Evolutionary conservation across 2,113 vertebrate genomes (phyloP), one percentile per base, ranked within the genome.

Genomic region (Hemiscyllium ocellatum): DNA sequence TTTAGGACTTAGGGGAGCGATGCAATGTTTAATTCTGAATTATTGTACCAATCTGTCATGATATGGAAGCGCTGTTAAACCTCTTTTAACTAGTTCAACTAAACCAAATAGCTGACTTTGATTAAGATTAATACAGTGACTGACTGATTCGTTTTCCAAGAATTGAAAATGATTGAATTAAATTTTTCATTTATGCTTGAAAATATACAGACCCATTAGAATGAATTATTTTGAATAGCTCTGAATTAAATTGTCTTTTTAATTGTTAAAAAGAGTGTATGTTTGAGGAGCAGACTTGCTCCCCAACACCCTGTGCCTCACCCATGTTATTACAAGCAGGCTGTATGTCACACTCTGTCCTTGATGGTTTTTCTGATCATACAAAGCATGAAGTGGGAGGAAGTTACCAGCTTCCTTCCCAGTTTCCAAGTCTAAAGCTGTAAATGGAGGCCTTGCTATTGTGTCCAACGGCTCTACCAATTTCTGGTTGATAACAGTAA

Each of bases 21-120:
- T 52, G 87, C 15, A 72, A 50, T 70, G 52, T 95, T 95, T 52
- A 95, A 66, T 68, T 95, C 69, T 52, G 42, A 70, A 95, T 70
- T 42, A 47, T 70, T 94, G 68, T 72, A 72, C 47, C 69, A 95
- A 29, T 33, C 26, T 47, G 13, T 52, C 72, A 52, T 76, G 6
- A 72, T 33, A 4, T 42, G 22, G 15, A 72, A 47, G 47, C 50
- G 37, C 69, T 52, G 42, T 26, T 52, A 50, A 95, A 76, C 66
- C 47, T 72, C 69, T 52, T 29, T 76, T 52, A 72, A 93, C 20
- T 50, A 95, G 66, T 95, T 95, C n/a, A 19, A 95, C 20, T 52
- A 13, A 76, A 52, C 94, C 26, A 95, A 95, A 72, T 69, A 69
- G 26, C 15, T 76, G 47, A 72, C 94, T 95, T 33, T 1, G 7